Evolutionary conservation across 1,140 invertebrate species (phyloP).

Genomic region (Bombus ignitus): DNA sequence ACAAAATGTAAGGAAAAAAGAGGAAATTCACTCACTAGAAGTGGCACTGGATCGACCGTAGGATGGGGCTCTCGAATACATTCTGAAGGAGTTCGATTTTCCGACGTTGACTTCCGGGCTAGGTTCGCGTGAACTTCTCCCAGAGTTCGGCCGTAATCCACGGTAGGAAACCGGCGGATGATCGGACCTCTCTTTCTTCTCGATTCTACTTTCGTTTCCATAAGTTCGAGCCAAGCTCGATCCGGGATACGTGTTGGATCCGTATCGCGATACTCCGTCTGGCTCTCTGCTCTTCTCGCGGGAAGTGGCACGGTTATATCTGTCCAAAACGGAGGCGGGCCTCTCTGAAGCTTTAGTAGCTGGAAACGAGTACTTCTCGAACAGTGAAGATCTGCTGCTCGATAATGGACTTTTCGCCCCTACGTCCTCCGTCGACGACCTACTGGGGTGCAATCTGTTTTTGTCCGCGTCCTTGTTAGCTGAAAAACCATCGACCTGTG

Average conservation of each 20-base stretch:
- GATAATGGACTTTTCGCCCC: conserved; percentile 73
- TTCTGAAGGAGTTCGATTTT: conserved; percentile 73
- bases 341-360: conserved; percentile 73
- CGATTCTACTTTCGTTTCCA: conserved; percentile 67
- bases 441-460: conserved; percentile 70
- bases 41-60: conserved; percentile 68
- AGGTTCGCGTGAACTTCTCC: conserved; percentile 74
- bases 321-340: conserved; percentile 76
- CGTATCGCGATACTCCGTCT: conserved; percentile 73
- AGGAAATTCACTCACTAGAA: conserved; percentile 65
- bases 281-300: conserved; percentile 76
- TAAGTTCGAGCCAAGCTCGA: conserved; percentile 70
- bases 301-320: conserved; percentile 73
- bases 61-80: conserved; percentile 71
- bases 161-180: conserved; percentile 70
- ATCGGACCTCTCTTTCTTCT: conserved; percentile 74
- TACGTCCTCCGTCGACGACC: conserved; percentile 73
- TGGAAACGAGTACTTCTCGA: conserved; percentile 76
- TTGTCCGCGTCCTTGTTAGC: conserved; percentile 75
- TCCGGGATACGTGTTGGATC: conserved; percentile 74
- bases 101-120: conserved; percentile 74
- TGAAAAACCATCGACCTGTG: conserved; percentile 34
- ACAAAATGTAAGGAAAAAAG: neutral
- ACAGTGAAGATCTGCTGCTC: conserved; percentile 72
- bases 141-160: conserved; percentile 68